Evolutionary conservation across 2,113 vertebrate genomes (phyloP).

Genomic region (Tautogolabrus adspersus): DNA sequence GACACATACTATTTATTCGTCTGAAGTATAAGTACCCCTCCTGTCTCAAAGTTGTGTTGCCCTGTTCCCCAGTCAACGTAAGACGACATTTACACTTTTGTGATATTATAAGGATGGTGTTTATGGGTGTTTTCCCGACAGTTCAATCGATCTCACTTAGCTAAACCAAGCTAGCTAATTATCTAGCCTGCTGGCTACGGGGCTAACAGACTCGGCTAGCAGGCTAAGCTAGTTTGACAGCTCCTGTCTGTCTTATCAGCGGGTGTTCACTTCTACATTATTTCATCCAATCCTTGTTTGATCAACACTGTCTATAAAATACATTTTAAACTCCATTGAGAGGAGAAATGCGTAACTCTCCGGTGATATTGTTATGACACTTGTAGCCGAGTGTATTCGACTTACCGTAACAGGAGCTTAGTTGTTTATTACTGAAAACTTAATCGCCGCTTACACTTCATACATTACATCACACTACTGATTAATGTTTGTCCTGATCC

Average conservation of each 20-base stretch:
- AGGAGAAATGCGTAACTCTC: not conserved
- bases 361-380: constrained; percentile 22
- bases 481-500: too few species aligned
- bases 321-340: not conserved
- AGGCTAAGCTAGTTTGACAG: constrained; percentile 81
- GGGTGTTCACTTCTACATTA: not conserved
- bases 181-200: constrained; percentile 36
- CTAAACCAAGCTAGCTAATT: constrained; percentile 73
- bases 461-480: too few species aligned
- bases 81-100: fast-evolving
- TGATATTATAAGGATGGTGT: not conserved
- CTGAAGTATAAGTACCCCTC: not conserved
- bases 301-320: not conserved
- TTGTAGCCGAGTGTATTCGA: constrained; percentile 29
- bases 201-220: constrained; percentile 58
- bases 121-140: constrained; percentile 32
- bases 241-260: constrained; percentile 21
- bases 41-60: not conserved
- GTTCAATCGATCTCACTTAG: constrained; percentile 58
- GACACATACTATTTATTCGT: constrained; percentile 7
- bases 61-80: not conserved
- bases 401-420: not conserved
- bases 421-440: not conserved
- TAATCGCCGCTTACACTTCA: too few species aligned
- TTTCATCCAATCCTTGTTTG: too few species aligned